A percentile compares a stretch with the other conserved stretches of the same genome.
phyloP scores from a whole-genome alignment of 2,888 invertebrate genomes.

The Drosophila robusta region DNA sequence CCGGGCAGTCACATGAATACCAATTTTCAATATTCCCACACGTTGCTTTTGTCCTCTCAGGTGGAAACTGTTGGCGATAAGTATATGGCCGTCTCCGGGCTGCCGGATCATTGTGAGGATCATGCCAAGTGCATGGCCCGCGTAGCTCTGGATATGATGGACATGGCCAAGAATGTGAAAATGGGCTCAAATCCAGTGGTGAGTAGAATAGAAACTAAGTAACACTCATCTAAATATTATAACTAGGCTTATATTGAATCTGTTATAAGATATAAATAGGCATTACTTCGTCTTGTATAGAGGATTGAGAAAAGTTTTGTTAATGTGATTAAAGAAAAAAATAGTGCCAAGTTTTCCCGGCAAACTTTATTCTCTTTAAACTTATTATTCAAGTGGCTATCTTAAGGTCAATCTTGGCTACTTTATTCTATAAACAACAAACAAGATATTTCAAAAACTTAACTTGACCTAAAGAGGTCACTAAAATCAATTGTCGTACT shows the following conservation, averaged over 20 bases:
- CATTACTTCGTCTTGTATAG: no score
- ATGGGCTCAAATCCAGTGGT: constrained; percentile 96
- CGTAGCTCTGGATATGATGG: constrained; percentile 98
- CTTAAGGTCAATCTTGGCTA: no score
- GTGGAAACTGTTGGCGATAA: constrained; percentile 99
- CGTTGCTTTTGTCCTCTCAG: constrained; percentile 85
- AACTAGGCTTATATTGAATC: no score
- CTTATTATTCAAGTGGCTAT: no score
- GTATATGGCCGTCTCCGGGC: constrained; percentile 98
- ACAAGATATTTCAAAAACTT: neutral
- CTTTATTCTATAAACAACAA: no score
- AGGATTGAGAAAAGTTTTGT: no score
- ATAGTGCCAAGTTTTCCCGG: no score
- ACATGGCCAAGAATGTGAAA: constrained; percentile 93
- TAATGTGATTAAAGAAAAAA: no score
- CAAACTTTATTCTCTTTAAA: no score
- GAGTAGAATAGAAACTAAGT: constrained; percentile 82
- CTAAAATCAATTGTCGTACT: neutral
- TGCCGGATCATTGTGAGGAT: constrained; percentile 95
- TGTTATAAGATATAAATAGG: no score
- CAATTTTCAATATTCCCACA: constrained; percentile 10
- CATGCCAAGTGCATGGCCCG: constrained; percentile 96
- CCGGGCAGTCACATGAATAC: constrained; percentile 3
- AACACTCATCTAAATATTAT: no score
- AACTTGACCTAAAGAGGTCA: neutral